Base-by-base conservation (phyloP, 2,888 invertebrate species). In the Capitulum mitella region DNA sequence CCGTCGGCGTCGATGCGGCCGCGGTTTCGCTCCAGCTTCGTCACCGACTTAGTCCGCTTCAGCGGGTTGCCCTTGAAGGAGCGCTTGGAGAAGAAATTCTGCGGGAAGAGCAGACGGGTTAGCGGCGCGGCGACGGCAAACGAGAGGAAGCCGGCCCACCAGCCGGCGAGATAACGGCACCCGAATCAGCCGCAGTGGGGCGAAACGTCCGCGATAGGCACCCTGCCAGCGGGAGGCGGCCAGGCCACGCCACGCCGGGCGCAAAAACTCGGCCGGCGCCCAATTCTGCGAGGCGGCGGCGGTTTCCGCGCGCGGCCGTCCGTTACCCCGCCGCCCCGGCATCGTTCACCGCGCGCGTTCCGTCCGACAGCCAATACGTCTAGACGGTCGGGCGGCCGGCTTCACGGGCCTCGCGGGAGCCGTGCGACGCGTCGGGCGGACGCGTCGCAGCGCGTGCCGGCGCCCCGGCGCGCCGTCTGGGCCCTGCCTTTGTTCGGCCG, bases 11-110 rank as follows among this genome's bases (percentile, higher is more conserved):
- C 82, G 43, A 83, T 81, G 74, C 84, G 84, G 81, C 88, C 84
- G 83, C 89, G 89, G 40, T 40, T 70, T 83, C 93, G 89, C 86
- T 95, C 95, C 85, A 95, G 87, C 86, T 95, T 95, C 83, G 94
- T 94, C 82, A 94, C 94, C 83, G 95, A 95, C 87, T 95, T 95
- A 83, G 95, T 95, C 85, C 95, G 90, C 87, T 95, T 95, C 84
- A 95, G 88, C 12, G 93, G 93, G 86, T 93, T 93, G 85, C 92
- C 92, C 84, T 93, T 91, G 88, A 91, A 92, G 82, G 92, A 92
- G 82, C 92, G 88, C 87, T 92, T 92, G 81, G 92, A 91, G 88
- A 93, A 93, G 87, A 91, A 91, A 84, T 89, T 90, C 90, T 90
- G 87, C 8, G n/a, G 29, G 8, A 8, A 43, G 29, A 74, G 43